A percentile compares a stretch with the other conserved stretches of the same genome.
phyloP scores from a whole-genome alignment of 1,140 invertebrate species.

The Drosophila sp. region DNA sequence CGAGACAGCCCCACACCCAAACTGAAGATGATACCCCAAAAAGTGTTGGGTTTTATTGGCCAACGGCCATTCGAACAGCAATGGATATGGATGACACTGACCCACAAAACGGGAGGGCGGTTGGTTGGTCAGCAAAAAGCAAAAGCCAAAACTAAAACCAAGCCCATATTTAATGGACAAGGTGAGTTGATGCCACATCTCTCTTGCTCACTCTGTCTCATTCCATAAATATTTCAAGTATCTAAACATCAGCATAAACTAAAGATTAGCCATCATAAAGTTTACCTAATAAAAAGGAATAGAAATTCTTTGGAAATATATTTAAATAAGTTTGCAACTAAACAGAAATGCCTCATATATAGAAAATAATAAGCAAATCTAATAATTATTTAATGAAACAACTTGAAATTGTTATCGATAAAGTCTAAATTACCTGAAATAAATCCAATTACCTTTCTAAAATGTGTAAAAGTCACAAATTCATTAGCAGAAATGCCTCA shows the following conservation, averaged over 20 bases:
- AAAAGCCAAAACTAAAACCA: constrained; percentile 26
- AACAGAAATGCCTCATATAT: not conserved
- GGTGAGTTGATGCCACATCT: constrained; percentile 37
- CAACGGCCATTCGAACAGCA: constrained; percentile 42
- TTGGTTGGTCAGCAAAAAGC: constrained; percentile 2
- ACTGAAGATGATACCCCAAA: not conserved
- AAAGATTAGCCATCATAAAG: constrained; percentile 7
- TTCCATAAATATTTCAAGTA: constrained; percentile 51
- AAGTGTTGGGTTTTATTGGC: constrained; percentile 60
- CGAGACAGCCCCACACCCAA: constrained; percentile 42
- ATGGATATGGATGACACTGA: constrained; percentile 56
- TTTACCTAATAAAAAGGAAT: not conserved
- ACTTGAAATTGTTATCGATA: too few species aligned
- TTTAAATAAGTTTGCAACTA: not conserved
- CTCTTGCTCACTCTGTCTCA: constrained; percentile 23
- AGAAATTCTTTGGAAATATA: not conserved
- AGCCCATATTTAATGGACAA: constrained; percentile 47
- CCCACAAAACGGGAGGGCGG: constrained; percentile 53
- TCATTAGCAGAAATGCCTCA: not conserved
- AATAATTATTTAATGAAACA: not conserved
- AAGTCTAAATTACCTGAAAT: too few species aligned
- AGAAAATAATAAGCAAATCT: not conserved
- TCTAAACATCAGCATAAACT: not conserved
- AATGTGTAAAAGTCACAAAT: too few species aligned
- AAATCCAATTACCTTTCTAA: too few species aligned